phyloP scores from a whole-genome alignment of 2,113 vertebrate genomes.

The Actenoides hombroni region DNA sequence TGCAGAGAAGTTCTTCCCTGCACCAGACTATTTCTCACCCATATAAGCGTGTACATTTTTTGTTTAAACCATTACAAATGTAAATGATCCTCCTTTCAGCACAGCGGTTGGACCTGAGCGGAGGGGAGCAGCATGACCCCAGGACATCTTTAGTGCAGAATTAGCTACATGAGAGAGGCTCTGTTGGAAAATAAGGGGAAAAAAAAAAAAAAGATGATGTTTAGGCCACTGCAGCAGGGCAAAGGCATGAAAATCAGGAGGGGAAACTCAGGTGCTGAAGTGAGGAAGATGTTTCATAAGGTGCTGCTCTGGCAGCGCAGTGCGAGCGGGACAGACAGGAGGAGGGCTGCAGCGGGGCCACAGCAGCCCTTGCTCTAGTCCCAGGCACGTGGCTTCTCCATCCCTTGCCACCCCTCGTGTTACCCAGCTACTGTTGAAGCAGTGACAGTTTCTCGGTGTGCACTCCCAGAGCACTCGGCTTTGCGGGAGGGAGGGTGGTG shows the following conservation, averaged over 20 bases:
- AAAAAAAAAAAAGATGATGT: background rate
- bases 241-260: background rate
- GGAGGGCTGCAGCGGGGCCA: background rate
- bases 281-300: background rate
- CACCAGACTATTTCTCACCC: background rate
- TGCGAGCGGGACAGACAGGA: fast-evolving
- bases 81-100: background rate
- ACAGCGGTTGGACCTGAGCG: fast-evolving
- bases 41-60: background rate
- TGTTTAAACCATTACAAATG: constrained; percentile 44
- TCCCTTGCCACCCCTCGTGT: background rate
- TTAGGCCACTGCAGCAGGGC: background rate
- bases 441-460: fast-evolving
- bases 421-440: background rate
- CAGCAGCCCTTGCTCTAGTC: background rate
- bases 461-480: background rate
- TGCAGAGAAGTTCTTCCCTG: background rate
- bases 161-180: background rate
- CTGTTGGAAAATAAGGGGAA: background rate
- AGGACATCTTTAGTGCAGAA: background rate
- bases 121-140: background rate
- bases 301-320: background rate
- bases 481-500: background rate
- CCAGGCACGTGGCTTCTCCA: background rate
- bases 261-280: background rate